Evolutionary conservation across 2,797 vertebrate genomes (phyloP).

Genomic region (Pampus argenteus): DNA sequence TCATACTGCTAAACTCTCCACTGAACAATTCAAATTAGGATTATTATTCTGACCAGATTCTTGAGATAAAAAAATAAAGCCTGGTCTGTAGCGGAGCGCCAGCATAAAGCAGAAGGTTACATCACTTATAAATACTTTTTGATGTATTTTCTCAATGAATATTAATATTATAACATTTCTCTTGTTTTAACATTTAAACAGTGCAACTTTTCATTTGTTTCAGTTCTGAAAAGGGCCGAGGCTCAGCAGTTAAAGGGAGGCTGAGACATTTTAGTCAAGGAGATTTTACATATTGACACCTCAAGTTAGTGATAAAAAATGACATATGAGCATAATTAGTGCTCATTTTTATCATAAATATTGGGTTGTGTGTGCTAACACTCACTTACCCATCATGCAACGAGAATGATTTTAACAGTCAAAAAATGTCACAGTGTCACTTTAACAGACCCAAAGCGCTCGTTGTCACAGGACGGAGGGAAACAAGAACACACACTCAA

Average conservation of each 20-base stretch:
- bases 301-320: neutral
- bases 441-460: conserved; percentile 38
- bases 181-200: conserved; percentile 31
- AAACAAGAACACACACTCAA: neutral
- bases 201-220: conserved; percentile 60
- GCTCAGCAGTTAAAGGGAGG: conserved; percentile 17
- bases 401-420: conserved; percentile 44
- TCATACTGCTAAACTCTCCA: conserved; percentile 2
- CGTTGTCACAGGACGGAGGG: conserved; percentile 32
- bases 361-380: neutral
- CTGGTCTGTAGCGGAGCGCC: conserved; percentile 31
- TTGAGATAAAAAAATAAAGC: conserved; percentile 38
- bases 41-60: conserved; percentile 9
- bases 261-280: neutral
- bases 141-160: conserved; percentile 36
- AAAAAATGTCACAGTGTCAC: neutral
- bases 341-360: neutral
- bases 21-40: conserved; percentile 13
- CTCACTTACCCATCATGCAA: conserved; percentile 52
- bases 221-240: conserved; percentile 20
- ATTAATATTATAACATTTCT: conserved; percentile 33
- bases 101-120: conserved; percentile 37
- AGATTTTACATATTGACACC: conserved; percentile 11
- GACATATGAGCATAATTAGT: neutral
- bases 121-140: conserved; percentile 41